Base-by-base conservation (phyloP, 2,888 invertebrate species). In the Drosophila rubida region DNA sequence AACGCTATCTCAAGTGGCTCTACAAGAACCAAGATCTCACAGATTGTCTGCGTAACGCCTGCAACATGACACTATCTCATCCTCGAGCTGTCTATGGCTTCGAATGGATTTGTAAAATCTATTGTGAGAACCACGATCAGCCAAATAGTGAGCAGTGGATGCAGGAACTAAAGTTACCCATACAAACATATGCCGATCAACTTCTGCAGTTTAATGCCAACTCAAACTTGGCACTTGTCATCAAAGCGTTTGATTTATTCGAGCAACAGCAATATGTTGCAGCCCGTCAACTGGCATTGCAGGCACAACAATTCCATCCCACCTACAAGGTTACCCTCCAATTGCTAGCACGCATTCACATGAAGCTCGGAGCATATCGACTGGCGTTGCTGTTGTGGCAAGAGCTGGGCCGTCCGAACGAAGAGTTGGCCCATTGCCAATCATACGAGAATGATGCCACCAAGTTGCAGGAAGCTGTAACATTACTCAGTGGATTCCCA, bases 81-180 rank as follows among this genome's bases (percentile, higher is more conserved):
- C 92, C 93, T 3, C 90, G 91, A 0, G 93, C 94, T 77, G 86
- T 91, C 16, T 93, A 92, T 75, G 92, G 94, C 0, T 90, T 94
- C 61, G 94, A 94, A 87, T 94, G 94, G 94, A 93, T 95, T 60
- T 95, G 95, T 80, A 93, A 93, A 74, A 91, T 93, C 0, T 94
- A 93, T 82, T 93, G 93, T 63, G 94, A 95, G 80, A 84, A 89
- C 30, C 76, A 87, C 39, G 65, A 69, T 0, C 58, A 85, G 11
- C 6, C 46, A 4, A 27, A 64, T 0, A 41, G 54, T 9, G 60
- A 59, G 1, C n/a, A 16, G 0, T 89, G 88, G 78, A 54, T 75
- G 14, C 37, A 46, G 0, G 74, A 68, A 6, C 72, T 90, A 2
- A 74, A 67, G 9, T 23, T 59, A 7, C 68, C 90, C 30, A 93